Percentiles rank a stretch among this genome's conserved stretches.
Evolutionary conservation across 2,797 vertebrate genomes (phyloP).

Genomic region (Trachops cirrhosus): DNA sequence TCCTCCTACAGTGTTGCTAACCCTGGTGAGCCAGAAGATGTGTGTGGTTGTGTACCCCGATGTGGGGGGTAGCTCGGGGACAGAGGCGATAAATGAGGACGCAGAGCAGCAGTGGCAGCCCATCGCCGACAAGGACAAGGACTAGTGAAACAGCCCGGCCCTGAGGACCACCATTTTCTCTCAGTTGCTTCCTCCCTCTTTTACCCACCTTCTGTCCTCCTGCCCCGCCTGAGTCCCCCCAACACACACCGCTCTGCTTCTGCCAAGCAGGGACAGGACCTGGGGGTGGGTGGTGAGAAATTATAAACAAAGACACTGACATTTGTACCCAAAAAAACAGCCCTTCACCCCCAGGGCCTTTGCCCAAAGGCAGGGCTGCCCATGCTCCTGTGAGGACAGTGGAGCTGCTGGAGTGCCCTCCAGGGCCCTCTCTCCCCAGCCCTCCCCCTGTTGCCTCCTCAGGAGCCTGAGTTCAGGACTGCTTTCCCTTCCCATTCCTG

Average conservation of each 20-base stretch:
- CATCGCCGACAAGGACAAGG: background rate
- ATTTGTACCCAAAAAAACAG: conserved; percentile 49
- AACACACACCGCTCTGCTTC: background rate
- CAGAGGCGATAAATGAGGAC: conserved; percentile 42
- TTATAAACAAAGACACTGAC: conserved; percentile 32
- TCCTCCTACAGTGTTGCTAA: conserved; percentile 86
- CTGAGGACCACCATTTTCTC: background rate
- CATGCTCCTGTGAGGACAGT: background rate
- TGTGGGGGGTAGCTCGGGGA: background rate
- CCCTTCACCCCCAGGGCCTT: background rate
- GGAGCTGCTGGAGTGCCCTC: background rate
- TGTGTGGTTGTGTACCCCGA: conserved; percentile 92
- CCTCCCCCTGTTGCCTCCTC: background rate
- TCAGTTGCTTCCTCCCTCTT: background rate
- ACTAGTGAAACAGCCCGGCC: background rate
- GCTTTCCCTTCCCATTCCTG: background rate
- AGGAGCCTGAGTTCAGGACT: background rate
- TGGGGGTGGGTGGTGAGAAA: background rate
- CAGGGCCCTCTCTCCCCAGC: background rate
- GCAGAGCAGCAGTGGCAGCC: conserved; percentile 70
- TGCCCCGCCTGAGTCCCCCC: background rate
- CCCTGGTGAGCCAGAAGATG: conserved; percentile 90
- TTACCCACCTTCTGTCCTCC: background rate
- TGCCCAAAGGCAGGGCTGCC: background rate
- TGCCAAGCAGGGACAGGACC: background rate